A percentile compares a stretch with the other conserved stretches of the same genome.
These are phyloP conservation scores for Hydropsyche tenuis DNA, from an alignment of 1,140 invertebrate genomes.

Conservation along the genomic window DNA sequence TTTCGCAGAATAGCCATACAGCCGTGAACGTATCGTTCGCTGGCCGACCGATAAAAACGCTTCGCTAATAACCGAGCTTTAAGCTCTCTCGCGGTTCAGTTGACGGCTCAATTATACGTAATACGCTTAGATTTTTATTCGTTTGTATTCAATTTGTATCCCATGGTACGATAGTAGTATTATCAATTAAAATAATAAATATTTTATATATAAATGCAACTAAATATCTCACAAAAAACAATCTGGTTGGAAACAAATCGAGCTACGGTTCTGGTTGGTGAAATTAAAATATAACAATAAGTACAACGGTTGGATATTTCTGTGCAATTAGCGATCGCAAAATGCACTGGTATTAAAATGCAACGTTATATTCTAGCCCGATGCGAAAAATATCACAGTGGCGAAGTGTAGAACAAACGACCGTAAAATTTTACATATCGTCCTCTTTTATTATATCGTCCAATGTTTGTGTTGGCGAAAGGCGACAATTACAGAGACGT, in stretches of 20 bases:
- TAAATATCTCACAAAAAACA: too few species aligned
- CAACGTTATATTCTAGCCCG: conserved; percentile 1
- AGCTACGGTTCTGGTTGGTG: too few species aligned
- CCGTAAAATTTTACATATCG: conserved; percentile 1
- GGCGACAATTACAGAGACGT: conserved; percentile 7
- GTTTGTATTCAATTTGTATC: too few species aligned
- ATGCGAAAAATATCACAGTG: background rate
- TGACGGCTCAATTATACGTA: background rate
- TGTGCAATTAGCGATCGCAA: conserved; percentile 30
- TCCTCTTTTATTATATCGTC: background rate
- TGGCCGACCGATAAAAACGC: conserved; percentile 1
- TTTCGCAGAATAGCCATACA: background rate
- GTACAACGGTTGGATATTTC: background rate
- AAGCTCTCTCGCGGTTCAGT: background rate
- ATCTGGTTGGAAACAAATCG: too few species aligned
- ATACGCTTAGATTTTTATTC: background rate
- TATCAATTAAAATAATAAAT: too few species aligned
- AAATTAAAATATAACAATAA: conserved; percentile 1
- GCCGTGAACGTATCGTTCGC: conserved; percentile 9
- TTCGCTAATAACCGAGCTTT: conserved; percentile 22
- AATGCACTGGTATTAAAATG: conserved; percentile 15
- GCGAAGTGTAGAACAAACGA: conserved; percentile 2
- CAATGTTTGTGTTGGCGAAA: conserved; percentile 6
- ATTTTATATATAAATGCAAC: too few species aligned
- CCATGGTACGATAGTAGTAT: too few species aligned